Conservation (phyloP, 2,113 vertebrate species). For the Tretioscincus oriximinensis region DNA sequence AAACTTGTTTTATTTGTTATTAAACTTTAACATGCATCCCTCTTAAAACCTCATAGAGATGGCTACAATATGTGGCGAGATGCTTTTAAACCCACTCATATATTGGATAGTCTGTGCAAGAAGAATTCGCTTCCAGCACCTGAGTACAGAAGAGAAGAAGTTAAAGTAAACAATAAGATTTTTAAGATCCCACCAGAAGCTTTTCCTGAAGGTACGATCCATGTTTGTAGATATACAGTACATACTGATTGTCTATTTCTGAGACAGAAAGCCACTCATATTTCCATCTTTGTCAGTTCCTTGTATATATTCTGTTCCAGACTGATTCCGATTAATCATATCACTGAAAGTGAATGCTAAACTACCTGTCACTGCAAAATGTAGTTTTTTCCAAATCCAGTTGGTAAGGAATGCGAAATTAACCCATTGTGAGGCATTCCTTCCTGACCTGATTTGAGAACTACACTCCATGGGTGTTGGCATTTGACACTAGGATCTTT, state of each 20-base stretch:
- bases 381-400: too few species aligned
- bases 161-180: constrained; percentile 92
- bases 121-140: constrained; percentile 78
- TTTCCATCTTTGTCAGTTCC: not conserved
- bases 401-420: too few species aligned
- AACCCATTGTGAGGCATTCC: too few species aligned
- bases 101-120: constrained; percentile 87
- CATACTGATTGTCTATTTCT: not conserved
- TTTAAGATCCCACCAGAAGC: constrained; percentile 85
- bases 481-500: too few species aligned
- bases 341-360: too few species aligned
- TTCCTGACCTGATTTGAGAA: too few species aligned
- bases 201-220: constrained; percentile 79
- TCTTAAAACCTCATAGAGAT: constrained; percentile 68
- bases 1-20: too few species aligned
- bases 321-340: not conserved
- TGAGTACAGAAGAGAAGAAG: constrained; percentile 81
- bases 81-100: constrained; percentile 82
- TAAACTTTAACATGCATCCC: not conserved
- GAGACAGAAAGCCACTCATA: accelerated
- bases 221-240: not conserved
- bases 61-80: constrained; percentile 91
- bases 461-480: too few species aligned
- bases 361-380: too few species aligned
- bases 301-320: not conserved